Conservation (phyloP, 2,888 invertebrate genomes). For the Megastigmus dorsalis region DNA sequence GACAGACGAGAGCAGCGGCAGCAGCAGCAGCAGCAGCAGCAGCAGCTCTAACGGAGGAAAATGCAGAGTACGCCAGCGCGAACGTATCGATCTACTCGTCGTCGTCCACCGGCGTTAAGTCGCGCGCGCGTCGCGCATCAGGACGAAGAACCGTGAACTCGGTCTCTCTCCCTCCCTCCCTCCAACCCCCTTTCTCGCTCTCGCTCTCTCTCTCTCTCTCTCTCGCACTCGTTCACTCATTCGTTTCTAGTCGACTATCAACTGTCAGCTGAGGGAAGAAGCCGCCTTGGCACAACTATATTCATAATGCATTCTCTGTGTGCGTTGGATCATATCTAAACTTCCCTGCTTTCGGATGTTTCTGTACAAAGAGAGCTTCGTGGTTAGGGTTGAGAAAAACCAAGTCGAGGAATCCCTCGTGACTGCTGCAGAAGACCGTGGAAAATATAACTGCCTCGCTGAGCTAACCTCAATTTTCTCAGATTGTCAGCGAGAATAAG, state of each 20-base stretch:
- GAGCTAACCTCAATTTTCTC: too few relatives aligned
- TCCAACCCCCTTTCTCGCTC: neutral
- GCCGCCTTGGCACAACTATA: neutral
- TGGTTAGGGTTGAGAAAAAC: too few relatives aligned
- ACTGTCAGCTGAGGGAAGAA: neutral
- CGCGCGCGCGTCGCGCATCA: constrained; percentile 20
- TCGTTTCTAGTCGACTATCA: too few relatives aligned
- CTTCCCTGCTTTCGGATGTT: neutral
- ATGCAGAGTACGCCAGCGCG: constrained; percentile 54
- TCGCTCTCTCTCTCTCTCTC: neutral
- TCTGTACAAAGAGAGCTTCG: too few relatives aligned
- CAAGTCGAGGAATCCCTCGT: too few relatives aligned
- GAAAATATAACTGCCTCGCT: too few relatives aligned
- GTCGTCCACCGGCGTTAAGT: constrained; percentile 12
- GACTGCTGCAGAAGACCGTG: too few relatives aligned
- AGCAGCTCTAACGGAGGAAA: constrained; percentile 8
- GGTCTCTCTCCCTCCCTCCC: too few relatives aligned
- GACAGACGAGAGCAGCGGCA: neutral
- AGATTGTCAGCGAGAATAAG: too few relatives aligned
- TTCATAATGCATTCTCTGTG: neutral
- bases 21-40: neutral
- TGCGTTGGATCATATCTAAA: neutral
- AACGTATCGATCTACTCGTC: constrained; percentile 49
- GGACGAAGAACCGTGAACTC: constrained; percentile 37
- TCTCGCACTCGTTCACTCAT: neutral